phyloP scores from a whole-genome alignment of 1,140 invertebrate genomes.

The Drosophila ercepeae region DNA sequence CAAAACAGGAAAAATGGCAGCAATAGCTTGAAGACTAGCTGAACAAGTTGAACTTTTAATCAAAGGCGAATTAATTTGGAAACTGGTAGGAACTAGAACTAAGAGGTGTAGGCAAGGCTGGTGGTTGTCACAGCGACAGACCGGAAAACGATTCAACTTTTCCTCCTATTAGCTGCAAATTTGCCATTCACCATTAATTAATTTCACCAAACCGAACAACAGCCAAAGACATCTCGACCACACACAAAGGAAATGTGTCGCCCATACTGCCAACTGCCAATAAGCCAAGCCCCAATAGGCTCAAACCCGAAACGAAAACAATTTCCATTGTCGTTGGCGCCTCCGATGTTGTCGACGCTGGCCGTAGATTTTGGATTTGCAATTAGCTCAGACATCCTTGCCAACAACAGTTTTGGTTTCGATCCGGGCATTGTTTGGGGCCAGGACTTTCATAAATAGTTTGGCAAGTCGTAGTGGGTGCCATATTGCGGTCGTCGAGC shows the following conservation, averaged over 20 bases:
- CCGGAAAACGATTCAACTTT: conserved; percentile 64
- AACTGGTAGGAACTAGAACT: conserved; percentile 11
- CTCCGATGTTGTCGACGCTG: conserved; percentile 22
- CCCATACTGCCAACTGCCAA: conserved; percentile 28
- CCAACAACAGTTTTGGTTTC: conserved; percentile 27
- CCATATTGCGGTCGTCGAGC: conserved; percentile 55
- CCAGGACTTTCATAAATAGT: conserved; percentile 64
- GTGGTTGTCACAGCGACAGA: conserved; percentile 60
- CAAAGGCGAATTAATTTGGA: conserved; percentile 55
- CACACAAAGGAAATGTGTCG: conserved; percentile 37
- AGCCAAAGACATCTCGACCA: conserved; percentile 19
- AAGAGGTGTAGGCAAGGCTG: conserved; percentile 7
- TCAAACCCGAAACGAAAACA: conserved; percentile 14
- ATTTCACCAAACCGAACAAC: conserved; percentile 47
- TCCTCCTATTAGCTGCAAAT: conserved; percentile 76
- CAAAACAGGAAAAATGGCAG: not conserved
- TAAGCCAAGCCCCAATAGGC: conserved; percentile 20
- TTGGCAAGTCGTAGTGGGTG: conserved; percentile 54
- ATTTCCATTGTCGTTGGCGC: conserved; percentile 42
- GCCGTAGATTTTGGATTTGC: conserved; percentile 63
- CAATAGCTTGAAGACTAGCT: not conserved
- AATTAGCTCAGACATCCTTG: conserved; percentile 61
- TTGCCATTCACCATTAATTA: conserved; percentile 78
- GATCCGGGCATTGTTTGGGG: conserved; percentile 3
- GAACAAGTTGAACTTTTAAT: conserved; percentile 39